Percentiles rank a stretch among this genome's conserved stretches.
Evolutionary conservation across 2,888 invertebrate genomes (phyloP).

Genomic region (Sinelater perroti): DNA sequence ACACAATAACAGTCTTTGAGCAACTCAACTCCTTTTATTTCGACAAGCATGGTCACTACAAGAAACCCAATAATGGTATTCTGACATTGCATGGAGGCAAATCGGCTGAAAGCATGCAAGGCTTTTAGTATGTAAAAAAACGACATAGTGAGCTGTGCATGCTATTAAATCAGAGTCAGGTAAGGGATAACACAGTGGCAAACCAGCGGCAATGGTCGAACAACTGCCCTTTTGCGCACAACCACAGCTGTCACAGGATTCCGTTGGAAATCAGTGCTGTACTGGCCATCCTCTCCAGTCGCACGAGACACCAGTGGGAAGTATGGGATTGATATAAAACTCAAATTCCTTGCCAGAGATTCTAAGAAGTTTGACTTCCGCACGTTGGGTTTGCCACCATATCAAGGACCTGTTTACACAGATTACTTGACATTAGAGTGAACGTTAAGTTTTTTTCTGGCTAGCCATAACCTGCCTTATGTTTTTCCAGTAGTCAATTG

Average conservation of each 20-base stretch:
- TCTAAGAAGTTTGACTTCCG: slow-evolving; percentile 30
- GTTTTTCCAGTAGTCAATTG: no score
- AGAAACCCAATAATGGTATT: slow-evolving; percentile 49
- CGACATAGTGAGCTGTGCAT: slow-evolving; percentile 84
- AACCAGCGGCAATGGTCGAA: slow-evolving; percentile 86
- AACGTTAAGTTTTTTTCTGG: slow-evolving; percentile 75
- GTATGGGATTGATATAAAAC: slow-evolving; percentile 56
- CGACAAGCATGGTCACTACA: slow-evolving; percentile 2
- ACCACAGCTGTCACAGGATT: slow-evolving; percentile 29
- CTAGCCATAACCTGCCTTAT: slow-evolving; percentile 86
- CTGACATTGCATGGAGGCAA: slow-evolving; percentile 66
- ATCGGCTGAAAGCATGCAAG: slow-evolving; percentile 74
- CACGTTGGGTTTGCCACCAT: slow-evolving; percentile 49
- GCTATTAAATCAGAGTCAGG: slow-evolving; percentile 81
- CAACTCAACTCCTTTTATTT: not conserved
- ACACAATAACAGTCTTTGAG: slow-evolving; percentile 19
- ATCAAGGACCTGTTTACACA: slow-evolving; percentile 63
- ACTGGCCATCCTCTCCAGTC: slow-evolving; percentile 42
- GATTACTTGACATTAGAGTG: slow-evolving; percentile 75
- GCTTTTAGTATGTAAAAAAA: slow-evolving; percentile 82
- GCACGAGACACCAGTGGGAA: slow-evolving; percentile 56
- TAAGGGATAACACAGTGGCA: slow-evolving; percentile 80
- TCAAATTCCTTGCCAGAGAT: slow-evolving; percentile 56
- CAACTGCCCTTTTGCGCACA: slow-evolving; percentile 78
- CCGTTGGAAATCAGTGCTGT: slow-evolving; percentile 42